Percentiles rank a stretch among this genome's conserved stretches.
phyloP scores from a whole-genome alignment of 53 echinoderm and acorn worm species.

The Holothuria leucospilota region DNA sequence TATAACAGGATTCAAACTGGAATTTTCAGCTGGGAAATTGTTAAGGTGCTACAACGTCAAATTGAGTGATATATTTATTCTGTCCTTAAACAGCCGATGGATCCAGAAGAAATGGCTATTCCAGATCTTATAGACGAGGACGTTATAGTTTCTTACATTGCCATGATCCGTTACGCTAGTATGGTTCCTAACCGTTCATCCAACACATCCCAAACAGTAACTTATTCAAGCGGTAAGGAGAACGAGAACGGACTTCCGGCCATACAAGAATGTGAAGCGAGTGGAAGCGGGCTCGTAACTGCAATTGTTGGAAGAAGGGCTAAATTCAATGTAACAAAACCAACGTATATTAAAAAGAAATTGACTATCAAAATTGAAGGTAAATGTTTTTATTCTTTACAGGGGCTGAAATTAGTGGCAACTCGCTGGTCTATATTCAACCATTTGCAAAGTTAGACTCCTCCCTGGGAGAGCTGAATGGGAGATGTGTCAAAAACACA shows the following conservation, averaged over 20 bases:
- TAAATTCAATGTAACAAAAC: conserved; percentile 79
- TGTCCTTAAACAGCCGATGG: conserved; percentile 73
- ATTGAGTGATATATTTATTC: too few species aligned
- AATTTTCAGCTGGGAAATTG: too few species aligned
- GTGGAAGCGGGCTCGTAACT: conserved; percentile 90
- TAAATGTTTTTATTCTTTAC: background rate
- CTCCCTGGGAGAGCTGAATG: too few species aligned
- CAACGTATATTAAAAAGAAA: conserved; percentile 80
- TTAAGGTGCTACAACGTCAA: too few species aligned
- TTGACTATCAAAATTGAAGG: conserved; percentile 74
- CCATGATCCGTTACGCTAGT: conserved; percentile 78
- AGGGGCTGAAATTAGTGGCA: too few species aligned
- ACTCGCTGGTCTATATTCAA: too few species aligned
- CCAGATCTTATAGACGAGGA: conserved; percentile 60
- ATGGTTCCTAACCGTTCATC: conserved; percentile 30
- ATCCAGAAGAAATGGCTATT: conserved; percentile 81
- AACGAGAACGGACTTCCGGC: conserved; percentile 22
- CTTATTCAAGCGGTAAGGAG: background rate
- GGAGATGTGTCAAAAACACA: too few species aligned
- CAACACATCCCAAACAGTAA: too few species aligned
- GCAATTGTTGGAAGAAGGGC: conserved; percentile 87
- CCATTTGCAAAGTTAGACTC: too few species aligned
- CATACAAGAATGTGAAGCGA: conserved; percentile 84
- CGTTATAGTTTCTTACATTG: conserved; percentile 69
- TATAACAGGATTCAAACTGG: too few species aligned